Percentiles rank a stretch among this genome's conserved stretches.
Evolutionary conservation across 2,797 vertebrate species (phyloP).

Genomic region (Pseudomugil gertrudae): DNA sequence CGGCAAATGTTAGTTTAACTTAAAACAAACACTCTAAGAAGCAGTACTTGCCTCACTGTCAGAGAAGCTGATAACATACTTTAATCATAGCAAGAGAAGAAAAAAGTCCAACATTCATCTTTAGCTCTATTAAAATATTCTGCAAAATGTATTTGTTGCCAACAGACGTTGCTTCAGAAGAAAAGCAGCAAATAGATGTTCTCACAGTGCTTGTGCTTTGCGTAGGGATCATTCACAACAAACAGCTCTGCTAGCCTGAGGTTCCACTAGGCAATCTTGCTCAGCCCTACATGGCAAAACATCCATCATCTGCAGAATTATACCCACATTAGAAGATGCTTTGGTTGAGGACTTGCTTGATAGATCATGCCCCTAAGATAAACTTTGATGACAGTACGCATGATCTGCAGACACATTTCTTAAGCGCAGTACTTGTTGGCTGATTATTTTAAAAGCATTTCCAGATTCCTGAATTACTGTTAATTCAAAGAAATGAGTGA

Average conservation of each 20-base stretch:
- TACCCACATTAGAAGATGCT: conserved; percentile 51
- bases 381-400: conserved; percentile 21
- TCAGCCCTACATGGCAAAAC: conserved; percentile 44
- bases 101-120: not conserved
- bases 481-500: not conserved
- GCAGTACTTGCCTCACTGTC: not conserved
- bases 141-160: conserved; percentile 10
- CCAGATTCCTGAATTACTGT: not conserved
- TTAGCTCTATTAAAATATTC: not conserved
- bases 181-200: conserved; percentile 27
- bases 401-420: conserved; percentile 28
- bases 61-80: conserved; percentile 3
- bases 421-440: not conserved
- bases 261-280: conserved; percentile 51
- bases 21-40: not conserved
- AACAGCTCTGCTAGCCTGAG: conserved; percentile 54
- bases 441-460: not conserved
- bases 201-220: conserved; percentile 32
- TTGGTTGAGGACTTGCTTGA: conserved; percentile 43
- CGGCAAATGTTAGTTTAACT: not conserved
- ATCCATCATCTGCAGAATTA: conserved; percentile 71
- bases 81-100: conserved; percentile 2
- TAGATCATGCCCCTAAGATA: conserved; percentile 57
- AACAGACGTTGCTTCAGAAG: conserved; percentile 7
- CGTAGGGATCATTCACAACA: conserved; percentile 38